phyloP scores from a whole-genome alignment of 1,140 invertebrate genomes.

The Zeugodacus cucurbitae region DNA sequence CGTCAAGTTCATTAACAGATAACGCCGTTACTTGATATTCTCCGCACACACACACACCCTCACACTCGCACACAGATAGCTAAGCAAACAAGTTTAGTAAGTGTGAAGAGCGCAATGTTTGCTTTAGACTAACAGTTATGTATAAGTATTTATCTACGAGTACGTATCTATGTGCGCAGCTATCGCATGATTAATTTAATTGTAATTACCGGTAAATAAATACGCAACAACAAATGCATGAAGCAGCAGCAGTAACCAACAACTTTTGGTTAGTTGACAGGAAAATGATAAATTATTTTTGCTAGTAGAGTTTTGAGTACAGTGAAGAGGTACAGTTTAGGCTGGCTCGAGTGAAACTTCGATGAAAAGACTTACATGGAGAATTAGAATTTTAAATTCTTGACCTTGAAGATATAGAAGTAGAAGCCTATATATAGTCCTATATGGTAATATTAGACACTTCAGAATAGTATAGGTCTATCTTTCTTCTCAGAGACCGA shows the following conservation, averaged over 20 bases:
- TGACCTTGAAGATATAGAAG: neutral
- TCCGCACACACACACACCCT: neutral
- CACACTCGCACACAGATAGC: neutral
- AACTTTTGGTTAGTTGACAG: neutral
- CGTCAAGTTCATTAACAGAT: neutral
- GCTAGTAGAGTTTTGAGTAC: neutral
- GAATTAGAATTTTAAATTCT: neutral
- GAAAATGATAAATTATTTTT: constrained; percentile 22
- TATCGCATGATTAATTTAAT: neutral
- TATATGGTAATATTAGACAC: neutral
- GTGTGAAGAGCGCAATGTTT: neutral
- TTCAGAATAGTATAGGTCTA: no score
- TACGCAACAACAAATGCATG: neutral
- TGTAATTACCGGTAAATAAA: neutral
- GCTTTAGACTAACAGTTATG: neutral
- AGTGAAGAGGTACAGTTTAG: no score
- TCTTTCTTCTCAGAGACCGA: no score
- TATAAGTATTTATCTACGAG: neutral
- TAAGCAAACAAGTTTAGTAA: neutral
- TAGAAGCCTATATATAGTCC: neutral
- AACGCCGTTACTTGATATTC: neutral
- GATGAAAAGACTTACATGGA: no score
- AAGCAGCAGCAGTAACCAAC: neutral
- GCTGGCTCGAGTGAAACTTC: no score
- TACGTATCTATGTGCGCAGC: neutral